Evolutionary conservation across 2,113 vertebrate genomes (phyloP).

Genomic region (Neofelis nebulosa): DNA sequence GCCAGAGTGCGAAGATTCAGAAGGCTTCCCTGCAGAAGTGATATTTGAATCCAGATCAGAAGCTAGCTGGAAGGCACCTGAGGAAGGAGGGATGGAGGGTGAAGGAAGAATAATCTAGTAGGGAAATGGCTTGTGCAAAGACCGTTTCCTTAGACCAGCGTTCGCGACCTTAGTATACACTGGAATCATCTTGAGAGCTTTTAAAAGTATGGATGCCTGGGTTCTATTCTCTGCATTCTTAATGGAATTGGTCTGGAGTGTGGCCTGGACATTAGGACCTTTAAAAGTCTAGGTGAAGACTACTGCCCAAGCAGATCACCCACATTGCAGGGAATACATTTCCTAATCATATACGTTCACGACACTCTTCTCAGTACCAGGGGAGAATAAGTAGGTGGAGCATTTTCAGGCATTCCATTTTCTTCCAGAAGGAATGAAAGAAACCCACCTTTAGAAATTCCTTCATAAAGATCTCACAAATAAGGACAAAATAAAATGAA

Average conservation of each 20-base stretch:
- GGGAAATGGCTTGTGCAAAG: too few relatives aligned
- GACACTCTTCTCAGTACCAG: background rate
- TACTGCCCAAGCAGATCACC: background rate
- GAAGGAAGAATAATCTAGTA: background rate
- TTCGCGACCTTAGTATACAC: accelerated
- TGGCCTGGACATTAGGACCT: background rate
- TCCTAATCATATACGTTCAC: background rate
- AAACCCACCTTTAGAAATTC: background rate
- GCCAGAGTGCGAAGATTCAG: background rate
- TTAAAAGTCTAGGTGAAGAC: background rate
- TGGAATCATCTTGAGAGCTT: background rate
- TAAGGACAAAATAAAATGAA: background rate
- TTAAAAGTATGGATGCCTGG: background rate
- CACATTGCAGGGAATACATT: background rate
- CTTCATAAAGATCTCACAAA: background rate
- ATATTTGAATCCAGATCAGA: background rate
- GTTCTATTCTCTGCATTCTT: background rate
- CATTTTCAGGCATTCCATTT: background rate
- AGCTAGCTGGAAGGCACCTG: background rate
- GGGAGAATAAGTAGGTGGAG: background rate
- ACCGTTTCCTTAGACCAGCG: background rate
- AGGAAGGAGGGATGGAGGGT: too few relatives aligned
- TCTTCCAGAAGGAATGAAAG: background rate
- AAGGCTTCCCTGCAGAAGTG: background rate
- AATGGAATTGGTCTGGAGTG: background rate